Evolutionary conservation across 2,113 vertebrate genomes (phyloP).

Genomic region (Amphiprion percula): DNA sequence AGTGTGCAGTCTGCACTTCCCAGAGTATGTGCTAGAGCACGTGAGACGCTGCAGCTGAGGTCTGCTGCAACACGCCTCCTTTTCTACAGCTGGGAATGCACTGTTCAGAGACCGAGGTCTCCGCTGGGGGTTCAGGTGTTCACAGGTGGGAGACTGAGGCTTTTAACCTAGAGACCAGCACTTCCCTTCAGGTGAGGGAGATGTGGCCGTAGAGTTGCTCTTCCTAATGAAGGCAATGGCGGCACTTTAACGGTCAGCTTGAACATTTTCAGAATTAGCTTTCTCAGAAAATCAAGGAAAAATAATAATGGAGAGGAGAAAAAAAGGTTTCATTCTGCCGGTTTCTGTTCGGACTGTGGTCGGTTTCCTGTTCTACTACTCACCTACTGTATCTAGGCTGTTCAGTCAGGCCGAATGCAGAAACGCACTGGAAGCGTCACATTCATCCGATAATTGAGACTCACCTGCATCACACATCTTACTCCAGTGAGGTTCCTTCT

Average conservation of each 20-base stretch:
- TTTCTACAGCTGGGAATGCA: constrained; percentile 46
- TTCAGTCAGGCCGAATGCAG: constrained; percentile 37
- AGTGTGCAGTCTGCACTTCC: constrained; percentile 98
- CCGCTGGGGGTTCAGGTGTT: constrained; percentile 55
- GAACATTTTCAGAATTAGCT: constrained; percentile 68
- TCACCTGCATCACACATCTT: background rate
- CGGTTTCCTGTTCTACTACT: constrained; percentile 54
- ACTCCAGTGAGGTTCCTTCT: background rate
- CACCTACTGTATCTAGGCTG: constrained; percentile 52
- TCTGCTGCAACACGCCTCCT: constrained; percentile 47
- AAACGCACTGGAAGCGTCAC: constrained; percentile 72
- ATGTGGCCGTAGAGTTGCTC: constrained; percentile 41
- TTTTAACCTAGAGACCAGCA: constrained; percentile 79
- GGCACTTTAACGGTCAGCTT: constrained; percentile 20
- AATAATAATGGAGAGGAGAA: constrained; percentile 4
- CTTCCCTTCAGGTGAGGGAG: constrained; percentile 64
- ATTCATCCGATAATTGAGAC: background rate
- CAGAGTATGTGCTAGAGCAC: constrained; percentile 97
- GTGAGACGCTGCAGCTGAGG: constrained; percentile 95
- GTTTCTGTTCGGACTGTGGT: constrained; percentile 68
- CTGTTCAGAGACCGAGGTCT: constrained; percentile 20
- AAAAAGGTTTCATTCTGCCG: constrained; percentile 55
- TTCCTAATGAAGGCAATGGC: constrained; percentile 28
- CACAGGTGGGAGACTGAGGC: constrained; percentile 66
- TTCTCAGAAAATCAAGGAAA: constrained; percentile 71